Evolutionary conservation across 2,888 invertebrate species (phyloP).

Genomic region (Lasioglossum lativentre): DNA sequence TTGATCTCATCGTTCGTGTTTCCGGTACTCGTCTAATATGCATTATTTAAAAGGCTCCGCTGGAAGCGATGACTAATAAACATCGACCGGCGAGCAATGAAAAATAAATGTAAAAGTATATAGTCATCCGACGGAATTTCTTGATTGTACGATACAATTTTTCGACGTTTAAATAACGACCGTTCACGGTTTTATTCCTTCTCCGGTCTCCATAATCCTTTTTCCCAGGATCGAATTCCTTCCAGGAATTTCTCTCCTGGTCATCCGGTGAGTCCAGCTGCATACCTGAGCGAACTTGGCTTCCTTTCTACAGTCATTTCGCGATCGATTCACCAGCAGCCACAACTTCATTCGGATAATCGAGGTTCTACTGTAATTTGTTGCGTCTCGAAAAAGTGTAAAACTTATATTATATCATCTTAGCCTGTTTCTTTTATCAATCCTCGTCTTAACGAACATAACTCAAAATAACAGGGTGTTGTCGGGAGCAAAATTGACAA

Average conservation of each 20-base stretch:
- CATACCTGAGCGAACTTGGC: conserved; percentile 31
- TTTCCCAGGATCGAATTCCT: conserved; percentile 30
- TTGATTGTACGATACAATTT: background rate
- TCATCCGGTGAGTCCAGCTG: conserved; percentile 16
- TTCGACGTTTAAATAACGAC: background rate
- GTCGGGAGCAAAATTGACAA: too few relatives aligned
- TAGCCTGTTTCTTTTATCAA: too few relatives aligned
- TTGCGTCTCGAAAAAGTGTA: too few relatives aligned
- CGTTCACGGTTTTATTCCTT: background rate
- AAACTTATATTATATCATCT: too few relatives aligned
- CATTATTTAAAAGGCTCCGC: background rate
- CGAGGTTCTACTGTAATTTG: too few relatives aligned
- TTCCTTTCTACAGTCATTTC: background rate
- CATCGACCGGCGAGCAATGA: background rate
- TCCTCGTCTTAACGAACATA: too few relatives aligned
- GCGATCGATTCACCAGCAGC: background rate
- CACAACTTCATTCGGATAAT: too few relatives aligned
- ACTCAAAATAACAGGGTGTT: too few relatives aligned
- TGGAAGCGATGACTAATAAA: background rate
- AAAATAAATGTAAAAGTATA: background rate
- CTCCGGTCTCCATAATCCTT: conserved; percentile 5
- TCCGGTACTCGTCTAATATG: background rate
- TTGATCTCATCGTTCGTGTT: background rate
- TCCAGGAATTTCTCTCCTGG: conserved; percentile 31
- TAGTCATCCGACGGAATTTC: background rate